These are phyloP conservation scores for Thereuonema tuberculata DNA, from an alignment of 1,140 invertebrate genomes.

Conservation along the genomic window DNA sequence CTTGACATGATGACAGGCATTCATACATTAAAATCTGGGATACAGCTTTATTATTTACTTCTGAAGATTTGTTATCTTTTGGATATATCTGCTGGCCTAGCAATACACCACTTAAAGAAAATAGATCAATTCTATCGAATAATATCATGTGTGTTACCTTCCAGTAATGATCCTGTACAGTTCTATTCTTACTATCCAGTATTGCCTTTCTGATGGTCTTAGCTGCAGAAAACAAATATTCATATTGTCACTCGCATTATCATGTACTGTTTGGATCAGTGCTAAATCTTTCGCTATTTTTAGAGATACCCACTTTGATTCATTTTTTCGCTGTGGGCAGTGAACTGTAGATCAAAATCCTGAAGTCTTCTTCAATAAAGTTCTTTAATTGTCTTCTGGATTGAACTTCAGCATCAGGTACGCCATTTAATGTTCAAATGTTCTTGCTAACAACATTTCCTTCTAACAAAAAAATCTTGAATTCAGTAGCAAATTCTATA, in stretches of 20 bases:
- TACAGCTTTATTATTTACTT: neutral
- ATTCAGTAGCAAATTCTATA: neutral
- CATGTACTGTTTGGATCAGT: neutral
- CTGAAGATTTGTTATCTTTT: no score
- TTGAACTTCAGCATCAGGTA: neutral
- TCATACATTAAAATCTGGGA: neutral
- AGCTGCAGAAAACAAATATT: no score
- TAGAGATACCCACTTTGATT: neutral
- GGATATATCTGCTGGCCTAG: neutral
- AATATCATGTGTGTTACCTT: neutral
- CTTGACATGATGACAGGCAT: neutral
- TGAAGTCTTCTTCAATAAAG: neutral
- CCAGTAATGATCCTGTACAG: neutral
- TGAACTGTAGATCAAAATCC: neutral
- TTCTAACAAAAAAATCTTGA: neutral
- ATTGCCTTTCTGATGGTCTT: neutral
- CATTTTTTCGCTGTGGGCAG: neutral
- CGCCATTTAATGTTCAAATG: neutral
- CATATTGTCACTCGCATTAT: neutral
- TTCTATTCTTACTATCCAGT: neutral
- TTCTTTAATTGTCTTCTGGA: neutral
- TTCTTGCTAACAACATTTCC: neutral
- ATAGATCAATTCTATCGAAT: neutral
- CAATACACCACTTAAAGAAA: neutral
- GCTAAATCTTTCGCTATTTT: neutral